These are phyloP conservation scores for Tromatobia lineatoria DNA, from an alignment of 2,888 invertebrate species.

Conservation along the genomic window DNA sequence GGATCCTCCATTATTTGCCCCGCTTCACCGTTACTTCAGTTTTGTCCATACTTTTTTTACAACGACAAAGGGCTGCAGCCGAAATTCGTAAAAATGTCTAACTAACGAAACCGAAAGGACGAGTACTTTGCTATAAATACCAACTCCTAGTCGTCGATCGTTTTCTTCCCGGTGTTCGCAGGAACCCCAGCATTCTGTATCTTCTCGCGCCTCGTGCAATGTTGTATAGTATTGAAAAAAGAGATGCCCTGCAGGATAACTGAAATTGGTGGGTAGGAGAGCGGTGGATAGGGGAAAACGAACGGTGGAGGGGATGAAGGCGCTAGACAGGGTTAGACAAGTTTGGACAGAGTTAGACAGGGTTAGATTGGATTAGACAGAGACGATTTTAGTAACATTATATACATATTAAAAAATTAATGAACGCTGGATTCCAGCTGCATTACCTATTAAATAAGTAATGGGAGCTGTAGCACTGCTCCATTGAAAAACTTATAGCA, in stretches of 20 bases:
- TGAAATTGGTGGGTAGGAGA: slow-evolving; percentile 77
- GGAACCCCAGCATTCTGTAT: slow-evolving; percentile 27
- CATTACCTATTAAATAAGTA: too few relatives aligned
- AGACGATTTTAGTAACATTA: too few relatives aligned
- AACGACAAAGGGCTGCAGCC: background rate
- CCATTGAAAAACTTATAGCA: too few relatives aligned
- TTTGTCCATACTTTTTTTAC: slow-evolving; percentile 5
- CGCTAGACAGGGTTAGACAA: too few relatives aligned
- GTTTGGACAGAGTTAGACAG: too few relatives aligned
- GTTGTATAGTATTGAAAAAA: slow-evolving; percentile 80
- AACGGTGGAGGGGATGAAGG: slow-evolving; percentile 70
- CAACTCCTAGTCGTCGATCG: slow-evolving; percentile 50
- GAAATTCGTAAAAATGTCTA: slow-evolving; percentile 63
- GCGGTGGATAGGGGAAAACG: slow-evolving; percentile 50
- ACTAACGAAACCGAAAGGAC: slow-evolving; percentile 65
- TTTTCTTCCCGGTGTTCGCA: slow-evolving; percentile 33
- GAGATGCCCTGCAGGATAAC: slow-evolving; percentile 80
- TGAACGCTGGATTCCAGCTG: too few relatives aligned
- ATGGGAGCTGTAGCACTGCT: too few relatives aligned
- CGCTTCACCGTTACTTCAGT: background rate
- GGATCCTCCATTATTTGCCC: background rate
- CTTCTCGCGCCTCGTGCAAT: slow-evolving; percentile 60
- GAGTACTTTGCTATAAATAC: slow-evolving; percentile 74
- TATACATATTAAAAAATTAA: too few relatives aligned
- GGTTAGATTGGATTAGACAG: too few relatives aligned